Base-by-base conservation (phyloP, 1,140 invertebrate genomes). In the Melanaphis sacchari region DNA sequence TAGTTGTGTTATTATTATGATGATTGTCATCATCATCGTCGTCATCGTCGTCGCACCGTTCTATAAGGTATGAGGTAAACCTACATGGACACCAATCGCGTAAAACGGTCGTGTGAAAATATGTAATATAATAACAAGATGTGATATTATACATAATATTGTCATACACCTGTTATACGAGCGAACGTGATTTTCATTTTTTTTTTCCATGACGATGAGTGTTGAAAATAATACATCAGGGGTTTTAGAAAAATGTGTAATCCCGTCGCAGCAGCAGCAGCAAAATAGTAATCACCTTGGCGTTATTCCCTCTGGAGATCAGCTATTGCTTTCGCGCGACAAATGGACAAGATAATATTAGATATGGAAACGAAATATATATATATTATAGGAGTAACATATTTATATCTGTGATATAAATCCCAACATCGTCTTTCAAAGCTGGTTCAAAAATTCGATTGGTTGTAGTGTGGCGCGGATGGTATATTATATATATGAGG, bases 391-490 rank as follows among this genome's bases (percentile, higher is more conserved):
- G n/a, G n/a, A n/a, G 31, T 66, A n/a, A 66, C n/a, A 76, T 76
- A 76, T 76, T 76, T 76, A 76, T 76, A 76, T 76, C 18, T 76
- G 59, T n/a, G 59, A 76, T n/a, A 76, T 76, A 76, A 76, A 76
- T n/a, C 59, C n/a, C n/a, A 18, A 76, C 0, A n/a, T 76, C n/a
- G 15, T 76, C 59, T n/a, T 84, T 41, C 15, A 7, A 9, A 26
- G 40, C 38, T 36, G 38, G 76, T 36, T 82, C 22, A 24, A 82
- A 82, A 84, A 41, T 84, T 41, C 38, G 82, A 84, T 41, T 40
- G 82, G 40, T 40, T 11, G 38, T 41, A 38, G 21, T 40, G 38
- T 26, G 38, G 36, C 22, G 36, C 7, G 15, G 59, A 38, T 82
- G 21, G 36, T 22, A n/a, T 66, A 31, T 31, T n/a, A 31, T n/a